Percentiles rank a stretch among this genome's conserved stretches.
phyloP scores from a whole-genome alignment of 2,113 vertebrate species.

The Mus pahari region DNA sequence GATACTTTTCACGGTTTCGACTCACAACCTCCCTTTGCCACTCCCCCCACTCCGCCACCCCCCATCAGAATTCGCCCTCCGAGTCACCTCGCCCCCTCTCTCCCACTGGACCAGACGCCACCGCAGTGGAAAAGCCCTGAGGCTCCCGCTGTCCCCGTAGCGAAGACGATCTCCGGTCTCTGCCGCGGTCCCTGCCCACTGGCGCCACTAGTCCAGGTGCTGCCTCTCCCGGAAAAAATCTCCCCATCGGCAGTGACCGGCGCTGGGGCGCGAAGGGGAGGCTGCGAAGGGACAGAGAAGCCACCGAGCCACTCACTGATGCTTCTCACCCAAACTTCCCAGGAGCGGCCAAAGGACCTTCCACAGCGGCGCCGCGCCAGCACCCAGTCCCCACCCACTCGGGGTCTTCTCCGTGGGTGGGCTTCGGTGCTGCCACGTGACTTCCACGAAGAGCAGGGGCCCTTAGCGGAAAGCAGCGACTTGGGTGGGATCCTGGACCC shows the following conservation, averaged over 20 bases:
- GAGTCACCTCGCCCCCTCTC: neutral
- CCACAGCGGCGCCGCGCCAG: neutral
- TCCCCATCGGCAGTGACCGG: neutral
- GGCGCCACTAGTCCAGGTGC: neutral
- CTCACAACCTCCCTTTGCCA: neutral
- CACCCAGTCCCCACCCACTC: neutral
- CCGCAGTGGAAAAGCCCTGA: neutral
- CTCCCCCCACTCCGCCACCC: too few relatives aligned
- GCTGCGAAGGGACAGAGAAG: neutral
- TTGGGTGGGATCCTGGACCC: slow-evolving; percentile 68
- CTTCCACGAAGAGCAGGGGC: slow-evolving; percentile 77
- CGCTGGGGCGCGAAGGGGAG: neutral
- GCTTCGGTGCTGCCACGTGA: slow-evolving; percentile 82
- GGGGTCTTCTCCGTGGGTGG: slow-evolving; percentile 38
- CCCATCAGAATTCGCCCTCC: neutral
- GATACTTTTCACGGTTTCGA: neutral
- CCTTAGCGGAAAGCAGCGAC: slow-evolving; percentile 16
- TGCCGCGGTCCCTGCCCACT: neutral
- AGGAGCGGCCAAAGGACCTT: neutral
- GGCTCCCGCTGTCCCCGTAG: neutral
- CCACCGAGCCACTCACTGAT: neutral
- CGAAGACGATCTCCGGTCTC: neutral
- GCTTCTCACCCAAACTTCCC: neutral
- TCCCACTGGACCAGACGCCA: neutral
- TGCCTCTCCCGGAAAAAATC: neutral